Base-by-base conservation (phyloP, 2,888 invertebrate species). In the Dynastes tityus region DNA sequence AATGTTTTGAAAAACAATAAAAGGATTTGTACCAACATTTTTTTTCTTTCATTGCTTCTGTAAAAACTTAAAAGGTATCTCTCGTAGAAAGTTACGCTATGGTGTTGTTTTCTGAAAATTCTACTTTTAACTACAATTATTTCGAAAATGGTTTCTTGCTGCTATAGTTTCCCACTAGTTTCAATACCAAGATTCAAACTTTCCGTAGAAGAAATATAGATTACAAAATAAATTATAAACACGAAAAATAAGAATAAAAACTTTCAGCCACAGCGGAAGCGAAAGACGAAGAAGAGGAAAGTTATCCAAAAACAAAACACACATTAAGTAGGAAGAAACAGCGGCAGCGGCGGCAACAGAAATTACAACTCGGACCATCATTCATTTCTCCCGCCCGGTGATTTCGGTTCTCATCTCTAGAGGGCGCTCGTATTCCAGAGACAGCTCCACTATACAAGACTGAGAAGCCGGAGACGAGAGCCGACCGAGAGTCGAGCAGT, bases 281-380 rank as follows among this genome's bases (percentile, higher is more conserved):
- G 76, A 75, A 65, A 76, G 75, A 75, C 51, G 75, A 78, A 45
- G 45, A 45, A 45, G 45, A 45, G 45, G 78, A 83, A 83, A 83
- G 81, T 84, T 83, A 80, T 82, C 81, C 83, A 51, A 68, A 67
- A 82, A 67, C 81, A 81, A 82, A 83, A 83, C 83, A 82, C 83
- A 82, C 83, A 83, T 84, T 84, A 83, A 83, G 83, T 80, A 71
- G 55, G 29, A 68, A 13, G 68, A 51, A 51, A 27, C 68, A 29
- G 51, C 82, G 80, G 81, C 80, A 82, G 51, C 49, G 49, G 68
- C 82, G 80, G 81, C 80, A 82, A 82, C 81, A 81, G 83, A 83
- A 84, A 83, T 84, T 83, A 83, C 82, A 83, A 80, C 79, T 81
- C 81, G 70, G 73, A 67, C 76, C 80, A 78, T 79, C 79, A 79